These are phyloP conservation scores for Drosophila greeni DNA, from an alignment of 2,888 invertebrate genomes.

Conservation along the genomic window DNA sequence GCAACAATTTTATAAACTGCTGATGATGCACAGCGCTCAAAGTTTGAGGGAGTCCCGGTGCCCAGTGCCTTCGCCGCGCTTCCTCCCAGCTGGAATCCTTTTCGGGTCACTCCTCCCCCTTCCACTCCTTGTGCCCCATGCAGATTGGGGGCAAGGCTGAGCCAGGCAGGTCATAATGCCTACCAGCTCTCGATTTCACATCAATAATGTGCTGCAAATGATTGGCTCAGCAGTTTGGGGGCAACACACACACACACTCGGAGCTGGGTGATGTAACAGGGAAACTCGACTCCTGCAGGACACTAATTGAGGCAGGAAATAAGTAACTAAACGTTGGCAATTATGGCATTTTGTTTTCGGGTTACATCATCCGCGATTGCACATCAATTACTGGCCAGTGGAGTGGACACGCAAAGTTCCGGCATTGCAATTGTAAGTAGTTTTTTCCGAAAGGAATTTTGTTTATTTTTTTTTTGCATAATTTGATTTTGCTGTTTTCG, in stretches of 20 bases:
- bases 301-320: neutral
- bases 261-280: neutral
- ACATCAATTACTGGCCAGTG: conserved; percentile 41
- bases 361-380: neutral
- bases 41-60: conserved; percentile 25
- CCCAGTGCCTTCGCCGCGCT: neutral
- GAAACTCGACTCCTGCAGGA: neutral
- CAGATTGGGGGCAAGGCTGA: conserved; percentile 2
- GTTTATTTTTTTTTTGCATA: conserved; percentile 39
- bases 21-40: conserved; percentile 43
- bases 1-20: conserved; percentile 52
- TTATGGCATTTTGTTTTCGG: neutral
- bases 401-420: conserved; percentile 32
- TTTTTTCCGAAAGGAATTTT: conserved; percentile 20
- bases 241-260: neutral
- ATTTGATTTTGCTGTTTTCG: conserved; percentile 53
- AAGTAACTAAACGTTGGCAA: neutral
- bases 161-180: conserved; percentile 9
- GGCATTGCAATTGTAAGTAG: conserved; percentile 36
- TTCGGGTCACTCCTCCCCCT: conserved; percentile 2
- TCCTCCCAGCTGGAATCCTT: neutral
- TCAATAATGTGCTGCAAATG: conserved; percentile 9
- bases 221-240: neutral
- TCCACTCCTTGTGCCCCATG: neutral
- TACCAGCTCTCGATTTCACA: neutral